Evolutionary conservation across 2,888 invertebrate species (phyloP).

Genomic region (Diploptera punctata): DNA sequence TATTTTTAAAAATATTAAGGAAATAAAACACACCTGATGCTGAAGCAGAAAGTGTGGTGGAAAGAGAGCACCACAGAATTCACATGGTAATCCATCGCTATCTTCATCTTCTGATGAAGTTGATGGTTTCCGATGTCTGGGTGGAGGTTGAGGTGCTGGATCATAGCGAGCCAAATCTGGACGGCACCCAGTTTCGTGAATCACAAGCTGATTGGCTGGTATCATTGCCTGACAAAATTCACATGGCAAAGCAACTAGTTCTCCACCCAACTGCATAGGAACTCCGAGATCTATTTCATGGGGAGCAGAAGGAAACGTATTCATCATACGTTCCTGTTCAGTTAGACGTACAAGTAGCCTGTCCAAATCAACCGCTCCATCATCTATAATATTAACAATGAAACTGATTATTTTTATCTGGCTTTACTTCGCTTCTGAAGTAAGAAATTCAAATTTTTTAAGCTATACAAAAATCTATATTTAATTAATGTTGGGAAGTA

Average conservation of each 20-base stretch:
- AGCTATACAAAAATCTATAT: too few species aligned
- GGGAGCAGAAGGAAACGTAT: conserved; percentile 9
- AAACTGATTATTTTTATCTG: too few species aligned
- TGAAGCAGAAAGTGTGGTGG: conserved; percentile 57
- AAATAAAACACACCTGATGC: conserved; percentile 59
- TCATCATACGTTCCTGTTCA: conserved; percentile 28
- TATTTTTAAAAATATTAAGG: too few species aligned
- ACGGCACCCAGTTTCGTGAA: conserved; percentile 52
- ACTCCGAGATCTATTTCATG: background rate
- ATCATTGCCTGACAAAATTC: conserved; percentile 63
- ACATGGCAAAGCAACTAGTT: conserved; percentile 56
- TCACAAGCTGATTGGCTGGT: conserved; percentile 51
- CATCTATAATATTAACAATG: conserved; percentile 1
- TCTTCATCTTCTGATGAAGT: conserved; percentile 35
- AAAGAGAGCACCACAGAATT: conserved; percentile 46
- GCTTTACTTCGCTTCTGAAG: too few species aligned
- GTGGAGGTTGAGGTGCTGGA: background rate
- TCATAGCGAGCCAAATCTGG: conserved; percentile 53
- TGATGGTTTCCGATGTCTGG: background rate
- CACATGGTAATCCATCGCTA: conserved; percentile 45
- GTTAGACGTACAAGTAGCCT: conserved; percentile 33
- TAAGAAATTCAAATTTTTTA: too few species aligned
- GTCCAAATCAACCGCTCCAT: conserved; percentile 34
- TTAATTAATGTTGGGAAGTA: too few species aligned
- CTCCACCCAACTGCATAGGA: background rate